Evolutionary conservation across 2,888 invertebrate species (phyloP), one percentile per base, ranked within the genome.

Genomic region (Apodemia zela): DNA sequence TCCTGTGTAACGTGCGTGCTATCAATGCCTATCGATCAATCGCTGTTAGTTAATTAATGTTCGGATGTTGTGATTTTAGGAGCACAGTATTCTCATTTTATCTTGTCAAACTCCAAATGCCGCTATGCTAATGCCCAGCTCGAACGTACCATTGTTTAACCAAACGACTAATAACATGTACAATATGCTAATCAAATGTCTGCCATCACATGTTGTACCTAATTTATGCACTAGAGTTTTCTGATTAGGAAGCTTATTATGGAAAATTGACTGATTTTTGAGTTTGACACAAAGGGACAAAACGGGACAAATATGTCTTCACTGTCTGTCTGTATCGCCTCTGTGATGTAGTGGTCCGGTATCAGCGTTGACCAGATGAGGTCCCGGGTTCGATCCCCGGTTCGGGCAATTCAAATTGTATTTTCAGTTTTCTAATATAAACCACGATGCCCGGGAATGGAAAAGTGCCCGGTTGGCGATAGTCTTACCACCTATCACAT

Each of bases 81-180:
- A 45, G n/a, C 45, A 45, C 45, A n/a, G n/a, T 42, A 15, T 45
- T 45, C 45, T 6, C 45, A n/a, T 45, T 45, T n/a, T n/a, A 45
- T 45, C 15, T 45, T 45, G 45, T 45, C 45, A 45, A 45, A n/a
- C 45, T 45, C 45, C 45, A 45, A 45, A 45, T n/a, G 45, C 38
- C 13, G 13, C 45, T 45, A 45, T 45, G n/a, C 45, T 45, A 45
- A 45, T 45, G 42, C 42, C n/a, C 5, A 42, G 42, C 42, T 42
- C 42, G 5, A 42, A 15, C 10, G 15, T 42, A 42, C 42, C 42
- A 42, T 42, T 15, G 42, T 42, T 42, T 42, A 42, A 42, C 15
- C 42, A 42, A 42, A 15, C 42, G 15, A 5, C 42, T 42, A 42
- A 42, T 42, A 15, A 42, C 42, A 42, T 42, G 42, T 42, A 42